Base-by-base conservation (phyloP, 2,113 vertebrate species). In the Hassar affinis region DNA sequence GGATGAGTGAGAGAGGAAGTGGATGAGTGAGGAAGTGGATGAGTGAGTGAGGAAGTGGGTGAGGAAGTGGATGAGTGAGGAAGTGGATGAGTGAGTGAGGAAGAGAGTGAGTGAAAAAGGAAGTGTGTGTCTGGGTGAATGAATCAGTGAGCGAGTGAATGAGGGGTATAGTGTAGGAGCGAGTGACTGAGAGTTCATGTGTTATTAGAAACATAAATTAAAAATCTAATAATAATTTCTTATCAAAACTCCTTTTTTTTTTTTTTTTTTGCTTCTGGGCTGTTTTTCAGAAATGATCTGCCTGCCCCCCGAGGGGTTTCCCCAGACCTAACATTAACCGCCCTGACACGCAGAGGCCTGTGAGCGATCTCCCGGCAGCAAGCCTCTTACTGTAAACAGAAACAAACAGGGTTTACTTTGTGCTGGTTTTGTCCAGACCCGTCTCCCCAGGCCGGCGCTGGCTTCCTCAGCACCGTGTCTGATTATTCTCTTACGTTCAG, bases 401-500 rank as follows among this genome's bases (percentile, higher is more conserved):
- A 77, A 77, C 66, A 77, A 78, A 54, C 25, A 52, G 61, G 72
- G 56, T 77, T 78, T 30, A 62, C 81, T 76, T 27, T n/a, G 30
- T 51, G 45, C 59, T 27, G 27, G 74, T 45, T 76, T 78, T 77
- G 59, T 51, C 22, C 71, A n/a, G 20, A 27, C 12, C 33, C 4
- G 49, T 51, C 25, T 74, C 81, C 71, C 17, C 47, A 45, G 82
- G 72, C 59, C 22, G 49, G 45, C 68, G 61, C 68, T 22, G 61
- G 22, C 35, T 54, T 56, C n/a, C 61, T 83, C 74, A 33, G 74
- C 64, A 45, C 49, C 74, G 35, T 27, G 49, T 56, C 81, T 68
- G 57, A 83, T 83, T 78, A 30, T 49, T 51, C 68, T 66, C 72
- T 56, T 64, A 81, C 71, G 66, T 81, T 85, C 64, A 79, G 81